A percentile compares a stretch with the other conserved stretches of the same genome.
Conservation (phyloP, 2,888 invertebrate genomes). For the Oegoconia quadripuncta region DNA sequence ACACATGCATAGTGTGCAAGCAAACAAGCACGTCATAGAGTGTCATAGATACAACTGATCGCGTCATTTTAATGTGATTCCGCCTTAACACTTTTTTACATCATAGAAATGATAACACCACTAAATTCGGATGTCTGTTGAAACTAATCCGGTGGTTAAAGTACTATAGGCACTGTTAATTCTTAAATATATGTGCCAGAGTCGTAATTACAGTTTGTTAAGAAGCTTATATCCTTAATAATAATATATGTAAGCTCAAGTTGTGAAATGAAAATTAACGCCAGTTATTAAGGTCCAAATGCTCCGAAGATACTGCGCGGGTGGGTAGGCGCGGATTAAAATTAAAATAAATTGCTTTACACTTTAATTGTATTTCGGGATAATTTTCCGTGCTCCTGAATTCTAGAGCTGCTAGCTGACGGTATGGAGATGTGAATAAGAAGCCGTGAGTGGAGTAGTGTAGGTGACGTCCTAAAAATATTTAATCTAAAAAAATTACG, state of each 20-base stretch:
- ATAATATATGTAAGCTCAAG: conserved; percentile 46
- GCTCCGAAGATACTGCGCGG: conserved; percentile 33
- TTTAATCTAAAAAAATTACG: conserved; percentile 2
- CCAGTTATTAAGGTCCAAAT: conserved; percentile 46
- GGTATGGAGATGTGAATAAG: conserved; percentile 50
- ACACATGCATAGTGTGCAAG: too few species aligned
- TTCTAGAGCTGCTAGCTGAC: conserved; percentile 61
- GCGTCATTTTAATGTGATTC: too few species aligned
- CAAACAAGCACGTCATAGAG: too few species aligned
- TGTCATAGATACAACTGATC: too few species aligned
- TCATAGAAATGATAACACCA: too few species aligned
- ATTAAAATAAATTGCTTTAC: conserved; percentile 76
- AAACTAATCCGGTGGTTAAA: conserved; percentile 9
- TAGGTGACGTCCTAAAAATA: neutral
- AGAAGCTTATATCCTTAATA: conserved; percentile 38
- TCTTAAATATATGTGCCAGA: conserved; percentile 13
- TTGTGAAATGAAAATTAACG: conserved; percentile 51
- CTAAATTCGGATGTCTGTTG: too few species aligned
- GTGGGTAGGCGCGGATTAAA: conserved; percentile 59
- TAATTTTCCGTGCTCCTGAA: conserved; percentile 77
- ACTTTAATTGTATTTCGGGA: conserved; percentile 76
- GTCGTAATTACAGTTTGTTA: conserved; percentile 38
- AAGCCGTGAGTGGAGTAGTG: conserved; percentile 35
- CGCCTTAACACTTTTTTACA: too few species aligned
- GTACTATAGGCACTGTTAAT: conserved; percentile 5